These are phyloP conservation scores for Drosophila chauvacae DNA, from an alignment of 1,140 invertebrate species.

Conservation along the genomic window DNA sequence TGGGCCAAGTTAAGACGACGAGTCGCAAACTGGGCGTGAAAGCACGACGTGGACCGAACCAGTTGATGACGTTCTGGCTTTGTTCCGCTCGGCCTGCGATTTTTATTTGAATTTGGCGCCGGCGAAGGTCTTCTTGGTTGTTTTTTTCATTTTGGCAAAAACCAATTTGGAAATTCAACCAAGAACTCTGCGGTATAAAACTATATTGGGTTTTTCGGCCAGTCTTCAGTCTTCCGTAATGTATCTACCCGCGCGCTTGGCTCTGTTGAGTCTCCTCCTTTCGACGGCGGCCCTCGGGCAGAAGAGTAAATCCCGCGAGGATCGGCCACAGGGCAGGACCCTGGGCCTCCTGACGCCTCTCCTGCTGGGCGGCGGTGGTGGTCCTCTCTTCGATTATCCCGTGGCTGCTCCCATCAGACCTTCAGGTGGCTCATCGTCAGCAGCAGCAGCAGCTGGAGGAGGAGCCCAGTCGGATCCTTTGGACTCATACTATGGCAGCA, in stretches of 20 bases:
- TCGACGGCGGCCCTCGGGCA: constrained; percentile 20
- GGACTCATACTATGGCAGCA: constrained; percentile 53
- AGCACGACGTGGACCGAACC: constrained; percentile 27
- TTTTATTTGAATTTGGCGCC: constrained; percentile 23
- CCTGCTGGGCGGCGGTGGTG: constrained; percentile 37
- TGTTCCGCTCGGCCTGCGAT: constrained; percentile 50
- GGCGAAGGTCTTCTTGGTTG: constrained; percentile 65
- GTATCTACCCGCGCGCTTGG: constrained; percentile 43
- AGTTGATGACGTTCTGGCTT: constrained; percentile 53
- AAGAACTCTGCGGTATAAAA: constrained; percentile 72
- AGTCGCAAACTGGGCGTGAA: constrained; percentile 22
- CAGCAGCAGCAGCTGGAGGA: constrained; percentile 18
- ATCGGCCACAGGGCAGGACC: constrained; percentile 60
- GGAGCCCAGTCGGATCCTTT: constrained; percentile 60
- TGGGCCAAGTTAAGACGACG: constrained; percentile 38
- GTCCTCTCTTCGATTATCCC: constrained; percentile 53
- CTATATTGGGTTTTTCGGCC: constrained; percentile 28
- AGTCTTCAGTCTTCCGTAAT: constrained; percentile 60
- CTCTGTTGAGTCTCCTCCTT: constrained; percentile 45
- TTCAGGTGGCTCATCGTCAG: not conserved
- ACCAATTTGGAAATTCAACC: constrained; percentile 60
- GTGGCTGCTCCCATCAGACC: constrained; percentile 27
- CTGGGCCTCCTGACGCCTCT: constrained; percentile 68
- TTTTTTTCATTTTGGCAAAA: constrained; percentile 27
- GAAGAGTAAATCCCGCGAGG: constrained; percentile 20